A percentile compares a stretch with the other conserved stretches of the same genome.
Evolutionary conservation across 1,140 invertebrate species (phyloP).

Genomic region (Zaprionus africanus): DNA sequence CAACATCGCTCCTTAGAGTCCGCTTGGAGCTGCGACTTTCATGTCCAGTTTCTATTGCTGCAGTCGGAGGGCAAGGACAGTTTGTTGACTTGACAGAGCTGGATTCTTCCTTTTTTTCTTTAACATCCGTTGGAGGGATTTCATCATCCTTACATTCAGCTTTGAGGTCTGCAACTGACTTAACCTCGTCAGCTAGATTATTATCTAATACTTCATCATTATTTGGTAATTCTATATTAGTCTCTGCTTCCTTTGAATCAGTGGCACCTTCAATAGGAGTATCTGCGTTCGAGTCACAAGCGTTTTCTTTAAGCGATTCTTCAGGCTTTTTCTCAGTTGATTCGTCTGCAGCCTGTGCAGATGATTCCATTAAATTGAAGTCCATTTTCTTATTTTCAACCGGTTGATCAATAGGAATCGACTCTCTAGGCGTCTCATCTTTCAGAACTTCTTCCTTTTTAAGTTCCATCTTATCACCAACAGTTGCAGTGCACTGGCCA

Average conservation of each 20-base stretch:
- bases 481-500: background rate
- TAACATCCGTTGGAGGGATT: background rate
- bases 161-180: background rate
- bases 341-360: background rate
- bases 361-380: background rate
- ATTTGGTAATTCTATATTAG: background rate
- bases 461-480: background rate
- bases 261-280: background rate
- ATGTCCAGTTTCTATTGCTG: background rate
- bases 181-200: background rate
- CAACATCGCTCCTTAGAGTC: background rate
- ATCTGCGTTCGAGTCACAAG: background rate
- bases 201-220: background rate
- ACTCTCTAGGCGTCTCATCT: background rate
- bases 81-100: background rate
- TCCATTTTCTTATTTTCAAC: background rate
- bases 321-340: background rate
- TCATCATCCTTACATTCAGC: background rate
- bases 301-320: background rate
- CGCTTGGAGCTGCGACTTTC: constrained; percentile 39
- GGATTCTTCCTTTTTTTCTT: background rate
- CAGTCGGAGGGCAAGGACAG: background rate
- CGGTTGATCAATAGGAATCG: background rate
- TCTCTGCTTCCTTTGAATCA: background rate
- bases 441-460: background rate